phyloP scores from a whole-genome alignment of 2,113 vertebrate genomes.

The Malurus cyaneus region DNA sequence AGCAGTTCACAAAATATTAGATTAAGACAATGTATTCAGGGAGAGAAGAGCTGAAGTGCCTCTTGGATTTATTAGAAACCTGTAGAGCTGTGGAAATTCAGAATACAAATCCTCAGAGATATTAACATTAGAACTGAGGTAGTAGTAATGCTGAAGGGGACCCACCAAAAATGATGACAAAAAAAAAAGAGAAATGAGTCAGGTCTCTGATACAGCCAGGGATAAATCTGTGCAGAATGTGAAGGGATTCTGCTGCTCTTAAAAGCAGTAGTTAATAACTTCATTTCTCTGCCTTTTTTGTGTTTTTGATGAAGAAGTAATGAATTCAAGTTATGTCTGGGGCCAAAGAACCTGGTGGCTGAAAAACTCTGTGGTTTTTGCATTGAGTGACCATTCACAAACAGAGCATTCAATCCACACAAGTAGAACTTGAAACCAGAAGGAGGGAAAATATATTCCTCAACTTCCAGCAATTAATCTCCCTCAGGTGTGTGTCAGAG shows the following conservation, averaged over 20 bases:
- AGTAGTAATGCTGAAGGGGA: neutral
- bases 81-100: neutral
- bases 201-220: neutral
- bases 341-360: rapidly evolving
- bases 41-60: neutral
- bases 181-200: neutral
- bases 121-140: neutral
- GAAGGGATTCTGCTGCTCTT: neutral
- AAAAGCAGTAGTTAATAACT: neutral
- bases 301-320: neutral
- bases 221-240: neutral
- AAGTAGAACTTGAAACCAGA: neutral
- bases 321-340: neutral
- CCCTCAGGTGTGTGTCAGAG: neutral
- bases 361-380: neutral
- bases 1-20: neutral
- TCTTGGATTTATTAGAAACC: neutral
- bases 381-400: neutral
- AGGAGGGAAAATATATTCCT: neutral
- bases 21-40: neutral
- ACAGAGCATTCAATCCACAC: neutral
- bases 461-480: neutral
- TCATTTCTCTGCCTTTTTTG: neutral
- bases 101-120: neutral
- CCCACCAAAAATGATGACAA: neutral